These are phyloP conservation scores for Drosophila borealis DNA, from an alignment of 2,888 invertebrate genomes.

Conservation along the genomic window DNA sequence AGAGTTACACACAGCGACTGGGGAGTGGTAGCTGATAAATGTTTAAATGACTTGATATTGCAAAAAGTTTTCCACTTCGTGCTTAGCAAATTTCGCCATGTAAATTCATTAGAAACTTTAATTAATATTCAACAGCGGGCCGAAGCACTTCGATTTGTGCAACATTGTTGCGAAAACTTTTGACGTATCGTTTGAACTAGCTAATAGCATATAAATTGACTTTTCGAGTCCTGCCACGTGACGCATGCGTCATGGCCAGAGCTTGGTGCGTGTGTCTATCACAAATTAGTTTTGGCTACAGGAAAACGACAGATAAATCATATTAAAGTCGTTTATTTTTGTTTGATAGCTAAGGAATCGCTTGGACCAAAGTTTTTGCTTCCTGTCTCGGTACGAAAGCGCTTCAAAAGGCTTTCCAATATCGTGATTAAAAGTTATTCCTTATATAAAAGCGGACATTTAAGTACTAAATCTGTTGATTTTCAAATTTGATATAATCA, in stretches of 20 bases:
- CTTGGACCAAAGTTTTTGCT: too few species aligned
- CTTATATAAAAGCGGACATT: too few species aligned
- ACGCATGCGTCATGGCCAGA: conserved; percentile 29
- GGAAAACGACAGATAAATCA: not conserved
- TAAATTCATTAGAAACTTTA: conserved; percentile 59
- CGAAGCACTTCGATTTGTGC: conserved; percentile 35
- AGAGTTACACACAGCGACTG: not conserved
- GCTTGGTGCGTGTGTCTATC: not conserved
- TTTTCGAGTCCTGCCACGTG: conserved; percentile 21
- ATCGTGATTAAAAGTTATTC: too few species aligned
- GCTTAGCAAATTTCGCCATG: conserved; percentile 37
- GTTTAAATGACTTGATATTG: conserved; percentile 59
- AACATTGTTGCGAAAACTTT: conserved; percentile 20
- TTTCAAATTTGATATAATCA: too few species aligned
- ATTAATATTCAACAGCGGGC: conserved; percentile 47
- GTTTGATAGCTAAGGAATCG: not conserved
- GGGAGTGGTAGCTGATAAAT: conserved; percentile 52
- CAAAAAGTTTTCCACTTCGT: conserved; percentile 55
- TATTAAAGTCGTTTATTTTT: not conserved
- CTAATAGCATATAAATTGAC: conserved; percentile 24
- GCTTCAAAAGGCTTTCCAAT: too few species aligned
- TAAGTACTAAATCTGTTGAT: too few species aligned
- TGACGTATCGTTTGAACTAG: conserved; percentile 2
- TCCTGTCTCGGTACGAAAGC: too few species aligned
- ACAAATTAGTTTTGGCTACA: conserved; percentile 3